Evolutionary conservation across 1,140 invertebrate genomes (phyloP).

Genomic region (Anoplolepis gracilipes): DNA sequence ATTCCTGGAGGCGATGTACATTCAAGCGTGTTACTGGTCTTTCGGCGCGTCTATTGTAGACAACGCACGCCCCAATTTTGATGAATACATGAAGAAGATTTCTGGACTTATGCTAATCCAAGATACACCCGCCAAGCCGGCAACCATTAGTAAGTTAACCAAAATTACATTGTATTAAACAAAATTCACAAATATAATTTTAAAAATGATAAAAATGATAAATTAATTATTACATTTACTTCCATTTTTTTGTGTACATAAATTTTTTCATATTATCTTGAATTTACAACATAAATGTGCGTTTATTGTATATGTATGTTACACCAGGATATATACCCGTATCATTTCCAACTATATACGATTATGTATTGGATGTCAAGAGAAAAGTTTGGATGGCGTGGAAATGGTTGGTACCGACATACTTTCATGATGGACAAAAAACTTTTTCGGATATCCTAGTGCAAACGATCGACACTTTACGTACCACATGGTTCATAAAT

Average conservation of each 20-base stretch:
- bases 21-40: conserved; percentile 92
- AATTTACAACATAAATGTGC: background rate
- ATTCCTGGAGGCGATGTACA: conserved; percentile 81
- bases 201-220: conserved; percentile 4
- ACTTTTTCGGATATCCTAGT: conserved; percentile 94
- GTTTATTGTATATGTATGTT: background rate
- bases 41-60: conserved; percentile 92
- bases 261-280: background rate
- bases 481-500: conserved; percentile 91
- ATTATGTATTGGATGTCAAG: conserved; percentile 92
- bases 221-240: conserved; percentile 44
- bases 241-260: background rate
- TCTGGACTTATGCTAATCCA: conserved; percentile 89
- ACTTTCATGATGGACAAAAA: conserved; percentile 90
- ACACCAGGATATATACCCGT: conserved; percentile 89
- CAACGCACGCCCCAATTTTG: conserved; percentile 90
- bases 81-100: conserved; percentile 92
- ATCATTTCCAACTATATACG: conserved; percentile 90
- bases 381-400: conserved; percentile 94
- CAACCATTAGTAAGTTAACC: conserved; percentile 86
- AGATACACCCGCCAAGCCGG: conserved; percentile 88
- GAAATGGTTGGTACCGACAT: conserved; percentile 91
- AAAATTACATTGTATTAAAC: too few species aligned
- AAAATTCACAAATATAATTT: background rate
- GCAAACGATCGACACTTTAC: conserved; percentile 94